Base-by-base conservation (phyloP, 2,888 invertebrate species). In the Cephus spinipes region DNA sequence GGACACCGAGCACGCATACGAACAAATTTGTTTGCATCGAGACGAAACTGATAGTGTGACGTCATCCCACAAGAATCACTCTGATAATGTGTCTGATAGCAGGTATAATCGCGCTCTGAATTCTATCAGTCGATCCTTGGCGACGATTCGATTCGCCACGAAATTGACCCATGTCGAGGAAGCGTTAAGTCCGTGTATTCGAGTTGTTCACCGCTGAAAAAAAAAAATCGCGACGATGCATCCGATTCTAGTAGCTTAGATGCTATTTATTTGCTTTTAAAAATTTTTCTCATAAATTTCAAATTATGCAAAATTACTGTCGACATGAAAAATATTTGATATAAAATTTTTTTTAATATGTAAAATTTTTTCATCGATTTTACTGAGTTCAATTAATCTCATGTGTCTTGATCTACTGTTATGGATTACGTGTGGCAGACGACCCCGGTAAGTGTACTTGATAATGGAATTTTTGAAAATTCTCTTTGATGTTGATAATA, bases 1-100 rank as follows among this genome's bases (percentile, higher is more conserved):
- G 85, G 87, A 90, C 85, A 84, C 82, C 34, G 91, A 91, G 71
- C 91, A 91, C 82, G 90, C 91, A 77, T 91, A 91, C 84, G 91
- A 91, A 81, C 91, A 91, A 84, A 91, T 91, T 81, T 89, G 89
- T 82, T 78, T 88, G 73, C 86, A 87, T 73, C 88, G 88, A 74
- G 89, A 90, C 36, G 90, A 88, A 73, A 85, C 84, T 76, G 86
- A 86, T 74, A 88, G 86, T 80, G 86, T 86, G 55, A 86, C 84
- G 74, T 82, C 85, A 35, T 82, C 84, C 9, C 85, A 86, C 69
- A 90, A 89, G 79, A 89, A 89, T 79, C 69, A 81, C 69, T 82
- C 84, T 35, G 90, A 90, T 83, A 90, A 88, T 81, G 83, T 80
- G 31, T 86, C 89, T 73, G 89, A 90, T 76, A 85, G 84, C 85